Evolutionary conservation across 37 sponge, comb jelly and placozoan species (phyloP), one percentile per base, ranked within the genome.

Genomic region (Petrosia ficiformis): DNA sequence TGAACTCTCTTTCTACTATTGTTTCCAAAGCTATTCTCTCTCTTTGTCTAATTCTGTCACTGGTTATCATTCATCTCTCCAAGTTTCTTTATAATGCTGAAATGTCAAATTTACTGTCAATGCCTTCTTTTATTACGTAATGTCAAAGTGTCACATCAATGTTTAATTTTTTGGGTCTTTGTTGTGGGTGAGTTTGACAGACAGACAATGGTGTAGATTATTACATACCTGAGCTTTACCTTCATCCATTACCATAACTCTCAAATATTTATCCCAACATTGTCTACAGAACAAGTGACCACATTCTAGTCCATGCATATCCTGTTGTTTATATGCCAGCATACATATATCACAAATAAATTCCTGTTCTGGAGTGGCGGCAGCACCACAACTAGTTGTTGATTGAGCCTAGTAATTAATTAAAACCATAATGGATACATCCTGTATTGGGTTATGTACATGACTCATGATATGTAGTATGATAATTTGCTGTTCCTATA

Each of bases 241-340:
- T 59, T 86, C 84, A 37, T 77, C 78, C 73, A 84, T 79, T 34
- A 95, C 72, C 83, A 83, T 89, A 19, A 79, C 74, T 28, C 38
- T 65, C 29, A 95, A 78, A 70, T 95, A 95, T 22, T n/a, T 34
- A 68, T 89, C 65, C 96, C 96, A 95, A 64, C 96, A 95, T 37
- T 73, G 68, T 0, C 39, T 44, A 61, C 96, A 95, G 80, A 92
- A 95, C 40, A 85, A 59, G 78, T 95, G 96, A 0, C 90, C 90
- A 89, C 96, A 95, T 52, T 95, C 90, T 69, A 95, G 68, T 6
- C 96, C 96, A 54, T 58, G 40, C 86, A 89, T 86, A 8, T 72
- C 77, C 72, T 78, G 25, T 36, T 32, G 22, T 0, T 65, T 56
- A 71, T 75, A 92, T 14, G 88, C 54, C 63, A 86, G 32, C 68